Conservation (phyloP, 2,888 invertebrate species). For the Drosophila koepferae region DNA sequence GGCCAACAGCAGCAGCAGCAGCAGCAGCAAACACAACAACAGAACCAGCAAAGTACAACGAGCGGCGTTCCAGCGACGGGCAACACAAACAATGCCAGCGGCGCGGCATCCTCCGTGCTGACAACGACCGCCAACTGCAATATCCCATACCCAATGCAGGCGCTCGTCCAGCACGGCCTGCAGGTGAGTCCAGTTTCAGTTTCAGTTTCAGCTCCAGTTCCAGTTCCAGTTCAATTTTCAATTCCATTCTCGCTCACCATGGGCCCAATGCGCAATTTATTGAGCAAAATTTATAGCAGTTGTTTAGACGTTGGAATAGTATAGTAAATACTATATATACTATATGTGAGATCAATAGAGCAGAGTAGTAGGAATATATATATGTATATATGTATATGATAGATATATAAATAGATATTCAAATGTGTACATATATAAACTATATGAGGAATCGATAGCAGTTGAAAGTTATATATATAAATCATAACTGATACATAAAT, state of each 20-base stretch:
- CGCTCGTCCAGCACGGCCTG: slow-evolving; percentile 86
- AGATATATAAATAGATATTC: no score
- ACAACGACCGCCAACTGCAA: slow-evolving; percentile 89
- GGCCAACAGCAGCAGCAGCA: slow-evolving; percentile 37
- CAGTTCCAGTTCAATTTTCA: no score
- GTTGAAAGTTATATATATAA: no score
- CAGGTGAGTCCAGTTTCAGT: slow-evolving; percentile 86
- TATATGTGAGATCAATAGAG: no score
- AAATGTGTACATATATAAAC: no score
- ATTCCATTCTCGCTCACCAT: background rate
- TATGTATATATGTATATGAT: no score
- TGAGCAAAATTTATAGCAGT: background rate
- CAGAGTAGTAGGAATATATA: no score
- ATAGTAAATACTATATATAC: background rate
- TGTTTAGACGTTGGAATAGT: background rate
- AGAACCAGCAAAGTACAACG: slow-evolving; percentile 80
- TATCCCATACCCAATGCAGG: slow-evolving; percentile 92
- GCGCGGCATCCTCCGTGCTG: slow-evolving; percentile 85
- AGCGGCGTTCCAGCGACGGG: slow-evolving; percentile 52
- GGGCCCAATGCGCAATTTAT: background rate
- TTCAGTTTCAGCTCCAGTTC: no score
- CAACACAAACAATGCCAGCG: slow-evolving; percentile 63
- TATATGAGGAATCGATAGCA: no score
- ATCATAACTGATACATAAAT: no score
- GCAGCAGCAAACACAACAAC: slow-evolving; percentile 67